Conservation (phyloP, 2,888 invertebrate species). For the Dynastes grantii region DNA sequence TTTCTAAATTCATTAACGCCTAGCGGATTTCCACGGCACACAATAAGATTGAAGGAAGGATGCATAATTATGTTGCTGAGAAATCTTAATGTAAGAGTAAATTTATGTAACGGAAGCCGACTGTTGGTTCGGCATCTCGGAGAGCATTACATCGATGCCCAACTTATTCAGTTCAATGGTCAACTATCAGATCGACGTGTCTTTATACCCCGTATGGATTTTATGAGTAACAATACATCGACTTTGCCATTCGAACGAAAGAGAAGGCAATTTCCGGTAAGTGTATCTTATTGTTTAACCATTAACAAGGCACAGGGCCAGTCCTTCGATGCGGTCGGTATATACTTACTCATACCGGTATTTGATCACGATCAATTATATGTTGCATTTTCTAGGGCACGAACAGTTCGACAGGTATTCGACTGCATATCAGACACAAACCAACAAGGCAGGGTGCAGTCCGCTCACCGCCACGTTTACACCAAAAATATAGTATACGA, state of each 20-base stretch:
- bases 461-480: not conserved
- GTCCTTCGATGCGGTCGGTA: not conserved
- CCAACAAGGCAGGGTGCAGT: no score
- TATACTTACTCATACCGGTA: not conserved
- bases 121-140: not conserved
- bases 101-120: not conserved
- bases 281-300: not conserved
- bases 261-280: not conserved
- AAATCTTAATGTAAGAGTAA: slow-evolving; percentile 8
- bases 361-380: not conserved
- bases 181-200: slow-evolving; percentile 1
- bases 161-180: not conserved
- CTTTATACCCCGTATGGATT: slow-evolving; percentile 44
- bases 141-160: slow-evolving; percentile 23
- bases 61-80: slow-evolving; percentile 57
- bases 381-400: not conserved
- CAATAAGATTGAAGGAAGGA: slow-evolving; percentile 55
- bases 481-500: not conserved
- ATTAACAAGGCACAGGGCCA: not conserved
- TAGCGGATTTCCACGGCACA: slow-evolving; percentile 55
- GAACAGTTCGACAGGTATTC: no score
- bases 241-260: no score
- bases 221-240: not conserved
- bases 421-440: no score
- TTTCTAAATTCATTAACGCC: not conserved